Evolutionary conservation across 2,888 invertebrate species (phyloP).

Genomic region (Thysanoteuthis rhombus): DNA sequence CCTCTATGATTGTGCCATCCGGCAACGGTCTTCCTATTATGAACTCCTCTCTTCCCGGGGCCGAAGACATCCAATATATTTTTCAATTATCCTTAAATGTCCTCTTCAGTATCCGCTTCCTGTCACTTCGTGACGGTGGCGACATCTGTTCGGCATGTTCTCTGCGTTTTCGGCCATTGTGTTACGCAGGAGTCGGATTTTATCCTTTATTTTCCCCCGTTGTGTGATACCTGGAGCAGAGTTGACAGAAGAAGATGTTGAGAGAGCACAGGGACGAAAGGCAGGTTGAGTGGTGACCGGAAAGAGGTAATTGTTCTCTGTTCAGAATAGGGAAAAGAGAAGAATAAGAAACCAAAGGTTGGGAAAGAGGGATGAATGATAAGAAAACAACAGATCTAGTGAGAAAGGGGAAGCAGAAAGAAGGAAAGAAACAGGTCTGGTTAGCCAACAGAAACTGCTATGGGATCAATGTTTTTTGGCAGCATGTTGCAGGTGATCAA

Average conservation of each 20-base stretch:
- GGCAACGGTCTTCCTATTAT: background rate
- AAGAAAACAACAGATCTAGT: background rate
- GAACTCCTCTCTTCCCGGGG: background rate
- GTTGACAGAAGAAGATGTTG: too few species aligned
- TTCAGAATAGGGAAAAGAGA: background rate
- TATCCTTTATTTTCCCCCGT: background rate
- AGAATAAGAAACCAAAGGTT: background rate
- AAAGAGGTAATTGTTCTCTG: background rate
- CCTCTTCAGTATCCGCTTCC: background rate
- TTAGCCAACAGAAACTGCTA: too few species aligned
- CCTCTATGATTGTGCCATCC: background rate
- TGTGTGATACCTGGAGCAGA: background rate
- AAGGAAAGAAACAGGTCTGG: too few species aligned
- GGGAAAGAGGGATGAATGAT: background rate
- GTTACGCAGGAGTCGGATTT: background rate
- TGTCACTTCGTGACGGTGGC: background rate
- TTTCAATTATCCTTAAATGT: background rate
- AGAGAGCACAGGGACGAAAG: background rate
- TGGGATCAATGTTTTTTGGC: too few species aligned
- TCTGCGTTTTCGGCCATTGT: background rate
- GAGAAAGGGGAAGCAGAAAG: background rate
- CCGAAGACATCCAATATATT: background rate
- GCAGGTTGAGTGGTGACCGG: background rate
- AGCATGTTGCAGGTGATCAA: too few species aligned
- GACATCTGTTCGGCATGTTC: background rate